These are phyloP conservation scores for Fulmarus glacialis DNA, from an alignment of 2,113 vertebrate genomes.

Conservation along the genomic window DNA sequence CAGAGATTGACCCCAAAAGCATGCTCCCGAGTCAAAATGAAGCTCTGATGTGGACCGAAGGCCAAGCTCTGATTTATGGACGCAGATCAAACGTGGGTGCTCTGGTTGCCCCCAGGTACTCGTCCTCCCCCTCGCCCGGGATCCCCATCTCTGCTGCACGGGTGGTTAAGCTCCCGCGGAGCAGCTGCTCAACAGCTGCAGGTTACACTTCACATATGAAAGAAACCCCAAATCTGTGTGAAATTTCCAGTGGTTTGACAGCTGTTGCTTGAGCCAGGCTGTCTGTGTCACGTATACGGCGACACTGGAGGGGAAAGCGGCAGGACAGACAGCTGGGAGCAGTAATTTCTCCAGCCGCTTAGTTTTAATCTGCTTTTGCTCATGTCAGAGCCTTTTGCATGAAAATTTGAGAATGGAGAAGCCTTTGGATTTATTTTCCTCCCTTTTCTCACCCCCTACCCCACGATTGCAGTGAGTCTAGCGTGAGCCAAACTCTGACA, in stretches of 20 bases:
- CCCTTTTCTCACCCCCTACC: not conserved
- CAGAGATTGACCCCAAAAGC: not conserved
- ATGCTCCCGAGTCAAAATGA: rapidly evolving
- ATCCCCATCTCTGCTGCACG: not conserved
- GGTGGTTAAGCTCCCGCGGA: not conserved
- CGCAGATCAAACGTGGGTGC: not conserved
- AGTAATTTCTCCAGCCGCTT: not conserved
- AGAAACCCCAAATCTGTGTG: conserved; percentile 56
- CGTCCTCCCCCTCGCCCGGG: rapidly evolving
- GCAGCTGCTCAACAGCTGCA: conserved; percentile 69
- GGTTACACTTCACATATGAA: conserved; percentile 28
- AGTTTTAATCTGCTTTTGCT: not conserved
- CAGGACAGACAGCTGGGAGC: conserved; percentile 51
- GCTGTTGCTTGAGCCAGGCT: conserved; percentile 62
- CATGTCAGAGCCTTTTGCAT: not conserved
- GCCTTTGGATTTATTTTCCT: not conserved
- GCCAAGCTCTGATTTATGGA: not conserved
- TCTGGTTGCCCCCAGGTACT: not conserved
- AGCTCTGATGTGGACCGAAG: not conserved
- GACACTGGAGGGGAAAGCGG: not conserved
- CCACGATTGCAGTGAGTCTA: not conserved
- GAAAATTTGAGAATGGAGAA: conserved; percentile 2
- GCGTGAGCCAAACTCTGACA: not conserved
- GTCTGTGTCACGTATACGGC: conserved; percentile 4
- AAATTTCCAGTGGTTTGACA: conserved; percentile 69